phyloP scores from a whole-genome alignment of 2,888 invertebrate genomes.

The Drosophila lutescens region DNA sequence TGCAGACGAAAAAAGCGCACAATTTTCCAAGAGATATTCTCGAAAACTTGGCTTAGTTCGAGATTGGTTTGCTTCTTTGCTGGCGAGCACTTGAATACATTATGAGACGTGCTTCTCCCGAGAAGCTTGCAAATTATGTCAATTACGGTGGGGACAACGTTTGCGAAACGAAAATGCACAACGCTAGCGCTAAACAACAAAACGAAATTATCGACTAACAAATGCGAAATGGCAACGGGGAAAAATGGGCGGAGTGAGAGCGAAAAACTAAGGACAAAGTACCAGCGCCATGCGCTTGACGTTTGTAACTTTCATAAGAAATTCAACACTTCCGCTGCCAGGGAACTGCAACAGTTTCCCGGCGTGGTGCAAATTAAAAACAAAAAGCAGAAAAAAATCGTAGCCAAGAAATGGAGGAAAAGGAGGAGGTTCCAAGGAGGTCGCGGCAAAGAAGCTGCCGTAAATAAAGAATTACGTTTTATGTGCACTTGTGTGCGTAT shows the following conservation, averaged over 20 bases:
- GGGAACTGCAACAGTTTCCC: constrained; percentile 44
- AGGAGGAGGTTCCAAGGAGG: constrained; percentile 9
- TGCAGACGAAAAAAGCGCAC: constrained; percentile 40
- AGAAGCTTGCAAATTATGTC: constrained; percentile 46
- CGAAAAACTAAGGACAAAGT: constrained; percentile 21
- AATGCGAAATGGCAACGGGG: constrained; percentile 26
- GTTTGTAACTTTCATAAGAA: constrained; percentile 57
- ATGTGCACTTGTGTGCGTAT: constrained; percentile 40
- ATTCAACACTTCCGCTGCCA: constrained; percentile 63
- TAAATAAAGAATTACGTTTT: constrained; percentile 72
- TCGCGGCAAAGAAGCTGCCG: constrained; percentile 21
- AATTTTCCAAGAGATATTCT: constrained; percentile 15
- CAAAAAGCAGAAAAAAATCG: constrained; percentile 10
- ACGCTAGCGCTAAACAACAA: constrained; percentile 25
- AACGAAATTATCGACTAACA: constrained; percentile 47
- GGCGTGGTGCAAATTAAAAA: constrained; percentile 58
- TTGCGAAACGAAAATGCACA: constrained; percentile 42
- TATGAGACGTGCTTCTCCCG: constrained; percentile 31
- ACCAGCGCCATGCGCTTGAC: constrained; percentile 28
- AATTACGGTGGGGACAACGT: constrained; percentile 42
- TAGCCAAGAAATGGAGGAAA: not conserved
- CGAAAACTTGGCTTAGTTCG: constrained; percentile 35
- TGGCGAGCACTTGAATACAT: constrained; percentile 31
- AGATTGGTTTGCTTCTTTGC: constrained; percentile 19
- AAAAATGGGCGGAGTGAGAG: constrained; percentile 3